phyloP scores from a whole-genome alignment of 2,797 vertebrate genomes.

The Lycodopsis pacificus region DNA sequence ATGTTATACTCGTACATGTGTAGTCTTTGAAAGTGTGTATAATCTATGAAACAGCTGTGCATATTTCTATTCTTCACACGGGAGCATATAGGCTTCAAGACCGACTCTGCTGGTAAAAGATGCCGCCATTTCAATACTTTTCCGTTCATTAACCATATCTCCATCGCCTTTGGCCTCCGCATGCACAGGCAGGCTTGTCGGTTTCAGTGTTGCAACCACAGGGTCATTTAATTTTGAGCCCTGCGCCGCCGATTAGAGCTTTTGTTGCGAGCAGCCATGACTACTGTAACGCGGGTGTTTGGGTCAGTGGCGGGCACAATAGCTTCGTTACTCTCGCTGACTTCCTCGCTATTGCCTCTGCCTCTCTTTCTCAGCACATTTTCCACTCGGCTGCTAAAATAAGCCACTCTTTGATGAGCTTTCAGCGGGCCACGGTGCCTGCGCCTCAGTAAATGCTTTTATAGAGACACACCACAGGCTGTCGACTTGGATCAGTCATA shows the following conservation, averaged over 20 bases:
- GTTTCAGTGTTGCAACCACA: conserved; percentile 65
- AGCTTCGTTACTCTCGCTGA: conserved; percentile 78
- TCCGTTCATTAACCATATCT: conserved; percentile 72
- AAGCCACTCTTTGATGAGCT: conserved; percentile 83
- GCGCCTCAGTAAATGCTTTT: conserved; percentile 76
- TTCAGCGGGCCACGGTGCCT: conserved; percentile 64
- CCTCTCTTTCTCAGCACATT: conserved; percentile 82
- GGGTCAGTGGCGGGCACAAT: conserved; percentile 78
- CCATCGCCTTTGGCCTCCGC: conserved; percentile 52
- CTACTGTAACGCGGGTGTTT: conserved; percentile 77
- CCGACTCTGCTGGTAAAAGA: conserved; percentile 47
- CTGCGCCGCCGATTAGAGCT: conserved; percentile 72
- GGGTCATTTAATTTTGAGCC: conserved; percentile 74
- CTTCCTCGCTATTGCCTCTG: conserved; percentile 73
- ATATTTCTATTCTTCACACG: conserved; percentile 36
- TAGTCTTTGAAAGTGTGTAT: conserved; percentile 58
- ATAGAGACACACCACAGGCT: conserved; percentile 75
- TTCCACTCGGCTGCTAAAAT: conserved; percentile 84
- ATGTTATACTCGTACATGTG: conserved; percentile 20
- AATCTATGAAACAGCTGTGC: conserved; percentile 55
- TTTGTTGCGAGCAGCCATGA: conserved; percentile 69
- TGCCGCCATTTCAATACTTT: conserved; percentile 53
- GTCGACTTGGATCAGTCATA: conserved; percentile 78
- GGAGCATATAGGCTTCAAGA: conserved; percentile 53
- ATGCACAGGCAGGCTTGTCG: conserved; percentile 58